A percentile compares a stretch with the other conserved stretches of the same genome.
These are phyloP conservation scores for Drosophila macrospina DNA, from an alignment of 2,888 invertebrate species.

Conservation along the genomic window DNA sequence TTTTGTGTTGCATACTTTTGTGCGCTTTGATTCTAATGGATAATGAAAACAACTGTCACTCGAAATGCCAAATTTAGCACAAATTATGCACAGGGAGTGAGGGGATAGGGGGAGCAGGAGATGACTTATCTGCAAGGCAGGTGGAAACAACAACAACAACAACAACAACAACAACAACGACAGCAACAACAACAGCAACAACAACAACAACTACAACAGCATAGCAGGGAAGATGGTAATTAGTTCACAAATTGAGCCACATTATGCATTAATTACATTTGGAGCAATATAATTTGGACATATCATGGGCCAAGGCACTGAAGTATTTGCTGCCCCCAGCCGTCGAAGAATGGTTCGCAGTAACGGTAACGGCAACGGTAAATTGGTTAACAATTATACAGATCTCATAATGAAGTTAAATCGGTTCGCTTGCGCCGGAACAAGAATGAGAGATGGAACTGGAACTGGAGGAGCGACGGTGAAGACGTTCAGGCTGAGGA, in stretches of 20 bases:
- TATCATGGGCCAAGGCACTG: conserved; percentile 14
- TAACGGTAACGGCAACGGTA: conserved; percentile 51
- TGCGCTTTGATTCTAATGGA: conserved; percentile 22
- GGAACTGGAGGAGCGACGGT: too few relatives aligned
- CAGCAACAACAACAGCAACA: background rate
- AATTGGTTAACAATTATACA: conserved; percentile 74
- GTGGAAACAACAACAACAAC: background rate
- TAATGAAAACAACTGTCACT: conserved; percentile 41
- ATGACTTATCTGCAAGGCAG: background rate
- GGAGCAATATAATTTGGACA: conserved; percentile 62
- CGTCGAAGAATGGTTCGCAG: conserved; percentile 20
- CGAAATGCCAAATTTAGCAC: conserved; percentile 40
- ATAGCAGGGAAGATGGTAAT: conserved; percentile 41
- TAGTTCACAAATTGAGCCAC: conserved; percentile 65
- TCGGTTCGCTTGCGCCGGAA: conserved; percentile 18
- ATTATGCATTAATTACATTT: conserved; percentile 76
- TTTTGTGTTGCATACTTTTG: conserved; percentile 35
- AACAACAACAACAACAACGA: conserved; percentile 10
- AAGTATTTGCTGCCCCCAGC: conserved; percentile 30
- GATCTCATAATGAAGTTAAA: conserved; percentile 75
- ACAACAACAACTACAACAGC: conserved; percentile 5
- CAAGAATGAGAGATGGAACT: conserved; percentile 6
- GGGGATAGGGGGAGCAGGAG: background rate
- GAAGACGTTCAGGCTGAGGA: background rate
- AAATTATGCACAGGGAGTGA: conserved; percentile 5